A percentile compares a stretch with the other conserved stretches of the same genome.
Evolutionary conservation across 2,888 invertebrate species (phyloP).

Genomic region (Desoria tigrina): DNA sequence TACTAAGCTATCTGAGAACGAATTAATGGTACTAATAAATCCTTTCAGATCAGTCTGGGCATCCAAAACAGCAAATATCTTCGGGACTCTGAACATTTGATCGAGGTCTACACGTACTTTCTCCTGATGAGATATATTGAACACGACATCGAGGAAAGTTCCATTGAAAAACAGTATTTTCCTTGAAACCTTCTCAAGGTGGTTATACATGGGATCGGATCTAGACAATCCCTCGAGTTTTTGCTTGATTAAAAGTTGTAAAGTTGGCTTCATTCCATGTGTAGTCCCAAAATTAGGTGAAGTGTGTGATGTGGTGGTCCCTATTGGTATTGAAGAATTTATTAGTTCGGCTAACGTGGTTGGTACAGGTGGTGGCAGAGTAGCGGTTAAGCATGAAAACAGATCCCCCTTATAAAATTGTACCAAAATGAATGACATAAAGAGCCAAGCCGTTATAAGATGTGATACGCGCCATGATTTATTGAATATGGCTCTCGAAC

Average conservation of each 20-base stretch:
- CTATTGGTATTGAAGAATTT: too few relatives aligned
- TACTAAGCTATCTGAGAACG: background rate
- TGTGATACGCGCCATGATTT: background rate
- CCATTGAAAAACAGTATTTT: constrained; percentile 1
- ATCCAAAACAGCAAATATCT: background rate
- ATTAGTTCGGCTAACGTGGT: background rate
- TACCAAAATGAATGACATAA: background rate
- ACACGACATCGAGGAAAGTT: background rate
- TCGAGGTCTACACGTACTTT: background rate
- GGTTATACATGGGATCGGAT: too few relatives aligned
- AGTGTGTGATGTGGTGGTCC: background rate
- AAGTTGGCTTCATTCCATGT: too few relatives aligned
- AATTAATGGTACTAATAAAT: background rate
- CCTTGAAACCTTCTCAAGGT: background rate
- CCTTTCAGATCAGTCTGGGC: background rate
- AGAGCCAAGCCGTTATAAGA: background rate
- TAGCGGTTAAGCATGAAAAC: constrained; percentile 4
- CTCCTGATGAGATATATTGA: background rate
- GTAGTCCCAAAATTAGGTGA: too few relatives aligned
- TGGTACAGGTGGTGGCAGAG: background rate
- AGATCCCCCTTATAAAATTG: constrained; percentile 8
- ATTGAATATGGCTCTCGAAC: background rate
- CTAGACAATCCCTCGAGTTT: background rate
- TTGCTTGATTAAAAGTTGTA: background rate
- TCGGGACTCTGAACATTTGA: background rate